Evolutionary conservation across 2,113 vertebrate species (phyloP), one percentile per base, ranked within the genome.

Genomic region (Microcebus ravelobensis): DNA sequence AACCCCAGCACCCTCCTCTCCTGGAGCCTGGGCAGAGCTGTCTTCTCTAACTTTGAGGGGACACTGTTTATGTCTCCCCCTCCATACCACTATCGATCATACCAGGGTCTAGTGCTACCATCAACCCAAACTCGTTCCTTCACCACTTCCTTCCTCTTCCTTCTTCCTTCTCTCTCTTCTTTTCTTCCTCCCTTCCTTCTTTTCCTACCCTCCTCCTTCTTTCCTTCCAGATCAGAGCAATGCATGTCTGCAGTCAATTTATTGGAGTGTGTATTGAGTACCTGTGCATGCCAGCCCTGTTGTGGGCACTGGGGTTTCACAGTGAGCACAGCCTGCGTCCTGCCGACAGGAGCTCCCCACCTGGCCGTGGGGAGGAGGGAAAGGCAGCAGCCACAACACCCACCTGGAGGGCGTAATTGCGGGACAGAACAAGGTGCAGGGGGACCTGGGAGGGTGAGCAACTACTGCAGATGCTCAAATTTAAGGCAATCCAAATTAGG

Each of bases 401-500:
- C 48, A 11, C 52, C 67, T n/a, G 5, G 15, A 65, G 42, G 57
- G 18, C n/a, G 8, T 21, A 36, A 48, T 0, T 18, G 55, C 80
- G 31, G 61, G 48, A 90, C 71, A 57, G 39, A 55, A 73, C 74
- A 74, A 29, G 59, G 50, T 48, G 23, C 71, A 15, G 17, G 34
- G 34, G 45, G 34, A 59, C 77, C 77, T 45, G 52, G 11, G 77
- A 7, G 57, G 2, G 2, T 63, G n/a, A 68, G 34, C 52, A 45
- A 61, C 21, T 39, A 18, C 68, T 0, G 0, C 36, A 15, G 1
- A 20, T 20, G 34, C 34, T 17, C 12, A 3, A 86, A 39, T 31
- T 65, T 2, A 20, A 52, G 68, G 50, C 12, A 29, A 79, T 20
- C n/a, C 34, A 48, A 48, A 4, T 61, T 25, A 42, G 68, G 45